Evolutionary conservation across 37 sponge, comb jelly and placozoan species (phyloP).

Genomic region (Eunapius fragilis): DNA sequence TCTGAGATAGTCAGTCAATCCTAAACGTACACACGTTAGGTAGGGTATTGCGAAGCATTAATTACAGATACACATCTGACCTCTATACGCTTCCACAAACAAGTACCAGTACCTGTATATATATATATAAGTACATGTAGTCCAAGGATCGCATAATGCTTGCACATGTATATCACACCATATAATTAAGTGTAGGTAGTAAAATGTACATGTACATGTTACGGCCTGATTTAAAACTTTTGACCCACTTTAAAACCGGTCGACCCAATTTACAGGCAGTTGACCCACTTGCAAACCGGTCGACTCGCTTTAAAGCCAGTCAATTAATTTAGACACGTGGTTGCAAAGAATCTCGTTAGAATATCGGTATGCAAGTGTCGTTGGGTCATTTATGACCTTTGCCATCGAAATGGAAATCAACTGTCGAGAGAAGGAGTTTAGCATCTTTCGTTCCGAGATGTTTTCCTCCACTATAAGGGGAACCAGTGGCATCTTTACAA

Average conservation of each 20-base stretch:
- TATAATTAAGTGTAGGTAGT: too few species aligned
- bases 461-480: constrained; percentile 1
- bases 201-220: background rate
- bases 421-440: background rate
- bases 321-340: background rate
- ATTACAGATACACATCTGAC: too few species aligned
- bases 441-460: background rate
- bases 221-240: background rate
- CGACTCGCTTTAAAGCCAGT: background rate
- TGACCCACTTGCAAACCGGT: background rate
- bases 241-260: background rate
- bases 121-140: too few species aligned
- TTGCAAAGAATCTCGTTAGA: background rate
- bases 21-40: too few species aligned
- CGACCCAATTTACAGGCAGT: too few species aligned
- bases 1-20: too few species aligned
- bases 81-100: too few species aligned
- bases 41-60: too few species aligned
- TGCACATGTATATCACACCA: too few species aligned
- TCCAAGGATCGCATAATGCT: too few species aligned
- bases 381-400: background rate
- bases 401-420: background rate
- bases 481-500: constrained; percentile 12
- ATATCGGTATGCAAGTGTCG: background rate
- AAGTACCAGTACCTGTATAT: too few species aligned